Conservation (phyloP, 2,797 vertebrate species). For the Pseudomugil tenellus region DNA sequence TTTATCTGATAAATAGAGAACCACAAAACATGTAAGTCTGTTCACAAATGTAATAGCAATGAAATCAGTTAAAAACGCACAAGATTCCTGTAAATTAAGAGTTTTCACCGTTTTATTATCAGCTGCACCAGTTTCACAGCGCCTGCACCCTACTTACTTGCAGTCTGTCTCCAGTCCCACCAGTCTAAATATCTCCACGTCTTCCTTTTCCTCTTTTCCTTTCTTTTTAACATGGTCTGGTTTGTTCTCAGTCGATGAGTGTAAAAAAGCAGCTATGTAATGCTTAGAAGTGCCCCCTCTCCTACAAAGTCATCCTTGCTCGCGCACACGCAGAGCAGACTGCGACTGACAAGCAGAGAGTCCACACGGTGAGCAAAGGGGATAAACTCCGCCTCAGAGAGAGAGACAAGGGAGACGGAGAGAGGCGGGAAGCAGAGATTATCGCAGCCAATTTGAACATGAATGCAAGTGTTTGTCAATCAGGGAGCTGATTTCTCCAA, state of each 20-base stretch:
- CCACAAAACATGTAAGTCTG: not conserved
- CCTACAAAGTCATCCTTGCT: constrained; percentile 31
- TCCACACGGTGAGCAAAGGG: constrained; percentile 61
- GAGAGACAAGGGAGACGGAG: constrained; percentile 17
- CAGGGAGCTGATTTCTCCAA: constrained; percentile 34
- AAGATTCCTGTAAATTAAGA: not conserved
- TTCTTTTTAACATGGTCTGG: not conserved
- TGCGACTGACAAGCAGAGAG: constrained; percentile 75
- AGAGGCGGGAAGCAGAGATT: constrained; percentile 65
- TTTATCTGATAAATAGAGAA: not conserved
- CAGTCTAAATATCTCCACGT: no score
- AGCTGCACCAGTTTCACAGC: not conserved
- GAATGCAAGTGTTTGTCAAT: constrained; percentile 43
- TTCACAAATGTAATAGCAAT: not conserved
- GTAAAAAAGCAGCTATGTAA: not conserved
- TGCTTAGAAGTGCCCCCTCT: constrained; percentile 13
- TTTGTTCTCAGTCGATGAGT: constrained; percentile 5
- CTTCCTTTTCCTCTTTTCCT: not conserved
- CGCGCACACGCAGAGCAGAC: constrained; percentile 49
- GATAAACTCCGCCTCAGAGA: constrained; percentile 72
- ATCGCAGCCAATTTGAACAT: constrained; percentile 53
- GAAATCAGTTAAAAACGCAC: not conserved
- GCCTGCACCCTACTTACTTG: constrained; percentile 1
- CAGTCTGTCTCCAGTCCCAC: no score
- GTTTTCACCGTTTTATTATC: not conserved